Base-by-base conservation (phyloP, 2,113 vertebrate species). In the human (Homo sapiens) region DNA sequence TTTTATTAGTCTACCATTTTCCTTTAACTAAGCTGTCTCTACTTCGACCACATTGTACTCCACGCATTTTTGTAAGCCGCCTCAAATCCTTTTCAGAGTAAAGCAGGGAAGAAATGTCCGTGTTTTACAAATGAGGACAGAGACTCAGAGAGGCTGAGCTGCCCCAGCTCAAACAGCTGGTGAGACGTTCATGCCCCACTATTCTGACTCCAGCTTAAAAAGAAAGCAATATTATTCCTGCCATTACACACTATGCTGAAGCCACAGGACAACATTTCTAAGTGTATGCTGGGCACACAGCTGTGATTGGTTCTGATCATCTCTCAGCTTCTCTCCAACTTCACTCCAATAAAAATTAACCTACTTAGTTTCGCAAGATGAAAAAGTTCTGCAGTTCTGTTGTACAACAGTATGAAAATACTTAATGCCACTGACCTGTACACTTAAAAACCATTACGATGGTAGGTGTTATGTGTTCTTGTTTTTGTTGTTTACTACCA, bases 91-190 rank as follows among this genome's bases (percentile, higher is more conserved):
- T 84, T 85, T 57, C 64, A 75, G 64, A 94, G 95, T 80, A 78
- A 75, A 87, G 81, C n/a, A 68, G 59, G 80, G 38, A 75, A 81
- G 40, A 92, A 80, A 66, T 0, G 0, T n/a, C 87, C 61, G 50
- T 45, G 38, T 52, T 75, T 94, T 93, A 84, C 88, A 94, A 87
- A 96, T 30, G 78, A 88, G 89, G 76, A 92, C 55, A 82, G 92
- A 96, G 87, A 94, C 32, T 32, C 12, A 48, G 57, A 94, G 81
- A 83, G 48, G 81, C 64, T 68, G 87, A 83, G 59, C 18, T 45
- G 72, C 84, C 64, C 48, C 32, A 52, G 89, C 82, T 83, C 91
- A 97, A 59, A 73, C 22, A 85, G 55, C 57, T 93, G 66, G 55
- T 43, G 52, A 89, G 73, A 88, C 18, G 10, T 43, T 73, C 59